phyloP scores from a whole-genome alignment of 2,888 invertebrate species.

The Escarpia spicata region DNA sequence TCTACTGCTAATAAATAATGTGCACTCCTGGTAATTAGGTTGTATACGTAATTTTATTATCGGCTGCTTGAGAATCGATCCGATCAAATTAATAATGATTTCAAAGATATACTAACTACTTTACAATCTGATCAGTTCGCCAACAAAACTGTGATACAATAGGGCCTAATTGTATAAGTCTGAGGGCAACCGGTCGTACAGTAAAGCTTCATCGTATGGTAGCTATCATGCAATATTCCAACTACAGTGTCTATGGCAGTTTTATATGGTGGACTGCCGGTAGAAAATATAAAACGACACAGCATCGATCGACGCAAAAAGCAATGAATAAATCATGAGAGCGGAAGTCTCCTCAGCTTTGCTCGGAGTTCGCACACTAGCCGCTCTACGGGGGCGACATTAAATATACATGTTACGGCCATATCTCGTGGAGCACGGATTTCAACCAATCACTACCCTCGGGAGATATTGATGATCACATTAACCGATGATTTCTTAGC shows the following conservation, averaged over 20 bases:
- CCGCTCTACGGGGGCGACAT: not conserved
- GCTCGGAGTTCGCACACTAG: not conserved
- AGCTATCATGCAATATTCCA: not conserved
- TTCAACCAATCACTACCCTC: not conserved
- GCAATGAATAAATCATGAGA: conserved; percentile 10
- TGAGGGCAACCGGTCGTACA: not conserved
- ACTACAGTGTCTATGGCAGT: not conserved
- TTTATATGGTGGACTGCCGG: not conserved
- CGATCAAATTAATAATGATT: too few relatives aligned
- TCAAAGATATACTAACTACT: too few relatives aligned
- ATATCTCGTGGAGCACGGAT: not conserved
- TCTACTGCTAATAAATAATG: not conserved
- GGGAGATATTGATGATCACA: not conserved
- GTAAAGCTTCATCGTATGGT: not conserved
- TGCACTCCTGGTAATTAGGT: not conserved
- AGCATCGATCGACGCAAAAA: not conserved
- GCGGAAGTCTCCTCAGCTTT: not conserved
- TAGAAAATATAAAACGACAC: not conserved
- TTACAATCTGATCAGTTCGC: too few relatives aligned
- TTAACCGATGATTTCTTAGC: not conserved
- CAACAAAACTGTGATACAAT: too few relatives aligned
- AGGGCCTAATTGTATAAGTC: not conserved
- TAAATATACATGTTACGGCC: conserved; percentile 4
- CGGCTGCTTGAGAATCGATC: too few relatives aligned
- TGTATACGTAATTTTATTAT: too few relatives aligned